Evolutionary conservation across 2,113 vertebrate genomes (phyloP).

Genomic region (Taurulus bubalis): DNA sequence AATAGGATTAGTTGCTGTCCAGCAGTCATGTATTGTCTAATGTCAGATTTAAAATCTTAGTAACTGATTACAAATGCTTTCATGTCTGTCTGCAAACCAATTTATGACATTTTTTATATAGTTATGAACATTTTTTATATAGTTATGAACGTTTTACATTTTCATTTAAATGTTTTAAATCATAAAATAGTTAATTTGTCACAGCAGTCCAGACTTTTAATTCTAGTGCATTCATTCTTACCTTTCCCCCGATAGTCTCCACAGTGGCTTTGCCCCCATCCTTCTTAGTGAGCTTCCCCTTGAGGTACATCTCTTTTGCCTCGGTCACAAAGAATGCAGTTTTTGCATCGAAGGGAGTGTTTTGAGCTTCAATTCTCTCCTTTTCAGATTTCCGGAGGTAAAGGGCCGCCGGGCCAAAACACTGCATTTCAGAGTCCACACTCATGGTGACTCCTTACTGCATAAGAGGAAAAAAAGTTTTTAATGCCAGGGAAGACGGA

Average conservation of each 20-base stretch:
- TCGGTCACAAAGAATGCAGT: conserved; percentile 85
- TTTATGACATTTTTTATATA: background rate
- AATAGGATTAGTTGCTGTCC: background rate
- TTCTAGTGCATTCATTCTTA: conserved; percentile 56
- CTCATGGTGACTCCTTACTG: conserved; percentile 7
- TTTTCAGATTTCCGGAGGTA: conserved; percentile 91
- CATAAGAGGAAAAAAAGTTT: background rate
- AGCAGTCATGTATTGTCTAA: background rate
- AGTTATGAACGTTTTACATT: background rate
- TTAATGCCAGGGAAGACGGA: background rate
- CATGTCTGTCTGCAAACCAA: background rate
- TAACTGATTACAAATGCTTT: background rate
- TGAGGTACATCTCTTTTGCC: conserved; percentile 87
- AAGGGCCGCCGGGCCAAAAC: conserved; percentile 87
- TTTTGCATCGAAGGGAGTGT: conserved; percentile 91
- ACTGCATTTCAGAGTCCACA: conserved; percentile 88
- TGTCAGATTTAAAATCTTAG: background rate
- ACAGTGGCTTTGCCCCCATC: conserved; percentile 89
- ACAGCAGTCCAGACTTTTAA: background rate
- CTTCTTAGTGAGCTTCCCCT: conserved; percentile 83
- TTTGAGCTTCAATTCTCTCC: conserved; percentile 87
- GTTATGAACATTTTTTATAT: background rate
- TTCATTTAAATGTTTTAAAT: background rate
- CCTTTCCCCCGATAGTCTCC: conserved; percentile 85
- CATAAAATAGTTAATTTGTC: background rate